Evolutionary conservation across 2,113 vertebrate genomes (phyloP).

Genomic region (Ciconia maguari): DNA sequence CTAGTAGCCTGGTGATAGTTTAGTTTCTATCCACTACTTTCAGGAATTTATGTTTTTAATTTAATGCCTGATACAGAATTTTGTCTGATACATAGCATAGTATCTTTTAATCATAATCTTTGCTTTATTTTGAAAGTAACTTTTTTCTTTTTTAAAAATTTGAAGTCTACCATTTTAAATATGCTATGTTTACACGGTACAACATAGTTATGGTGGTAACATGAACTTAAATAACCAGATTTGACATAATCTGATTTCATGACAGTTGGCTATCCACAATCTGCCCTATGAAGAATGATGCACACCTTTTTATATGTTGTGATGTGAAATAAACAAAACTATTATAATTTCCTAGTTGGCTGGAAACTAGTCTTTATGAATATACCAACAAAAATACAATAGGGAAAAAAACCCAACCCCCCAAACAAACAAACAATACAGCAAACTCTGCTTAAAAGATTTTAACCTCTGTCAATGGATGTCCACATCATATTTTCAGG

Average conservation of each 20-base stretch:
- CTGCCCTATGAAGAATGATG: background rate
- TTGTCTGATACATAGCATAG: background rate
- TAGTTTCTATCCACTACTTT: background rate
- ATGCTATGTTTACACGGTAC: too few species aligned
- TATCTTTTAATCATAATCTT: background rate
- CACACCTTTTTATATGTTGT: background rate
- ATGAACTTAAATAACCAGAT: background rate
- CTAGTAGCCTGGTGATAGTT: background rate
- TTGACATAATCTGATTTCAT: background rate
- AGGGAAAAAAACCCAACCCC: background rate
- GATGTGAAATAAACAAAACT: background rate
- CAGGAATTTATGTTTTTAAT: background rate
- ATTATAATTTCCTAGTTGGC: background rate
- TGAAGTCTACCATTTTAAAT: background rate
- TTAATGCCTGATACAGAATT: background rate
- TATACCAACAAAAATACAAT: background rate
- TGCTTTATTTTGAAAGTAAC: background rate
- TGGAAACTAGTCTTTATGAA: background rate
- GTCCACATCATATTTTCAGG: background rate
- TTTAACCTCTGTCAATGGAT: background rate
- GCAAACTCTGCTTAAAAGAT: background rate
- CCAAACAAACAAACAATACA: background rate
- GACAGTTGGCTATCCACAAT: background rate
- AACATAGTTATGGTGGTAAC: background rate
- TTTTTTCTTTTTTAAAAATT: background rate